A percentile compares a stretch with the other conserved stretches of the same genome.
Conservation (phyloP, 2,113 vertebrate species). For the Apodemus speciosus region DNA sequence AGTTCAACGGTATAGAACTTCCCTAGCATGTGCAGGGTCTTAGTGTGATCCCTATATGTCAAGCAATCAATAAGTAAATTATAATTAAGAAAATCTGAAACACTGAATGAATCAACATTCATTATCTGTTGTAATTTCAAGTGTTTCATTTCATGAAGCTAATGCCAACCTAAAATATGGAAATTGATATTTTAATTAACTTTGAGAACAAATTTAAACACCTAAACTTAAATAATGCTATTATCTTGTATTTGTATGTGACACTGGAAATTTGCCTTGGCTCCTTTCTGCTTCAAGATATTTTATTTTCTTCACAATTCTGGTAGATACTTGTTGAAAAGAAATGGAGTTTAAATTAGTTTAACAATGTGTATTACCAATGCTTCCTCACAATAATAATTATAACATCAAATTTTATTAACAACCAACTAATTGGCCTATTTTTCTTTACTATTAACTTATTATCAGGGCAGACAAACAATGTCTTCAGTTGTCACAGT, state of each 20-base stretch:
- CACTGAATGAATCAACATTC: background rate
- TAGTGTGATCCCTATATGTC: background rate
- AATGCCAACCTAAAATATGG: background rate
- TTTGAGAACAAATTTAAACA: background rate
- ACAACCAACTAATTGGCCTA: background rate
- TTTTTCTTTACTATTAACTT: background rate
- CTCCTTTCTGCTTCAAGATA: background rate
- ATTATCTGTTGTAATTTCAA: conserved; percentile 20
- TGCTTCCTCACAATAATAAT: background rate
- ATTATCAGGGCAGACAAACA: background rate
- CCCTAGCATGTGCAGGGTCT: background rate
- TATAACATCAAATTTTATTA: background rate
- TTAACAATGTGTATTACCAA: conserved; percentile 35
- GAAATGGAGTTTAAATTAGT: conserved; percentile 3
- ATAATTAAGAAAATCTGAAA: conserved; percentile 27
- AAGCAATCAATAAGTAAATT: background rate
- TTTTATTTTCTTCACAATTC: conserved; percentile 24
- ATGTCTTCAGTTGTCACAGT: background rate
- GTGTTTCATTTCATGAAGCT: background rate
- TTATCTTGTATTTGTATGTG: background rate
- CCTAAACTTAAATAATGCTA: conserved; percentile 3
- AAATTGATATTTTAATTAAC: conserved; percentile 6
- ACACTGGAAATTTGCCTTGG: background rate
- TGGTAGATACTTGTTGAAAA: background rate
- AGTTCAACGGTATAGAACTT: background rate